Evolutionary conservation across 2,888 invertebrate genomes (phyloP).

Genomic region (Amphipyra tragopoginis): DNA sequence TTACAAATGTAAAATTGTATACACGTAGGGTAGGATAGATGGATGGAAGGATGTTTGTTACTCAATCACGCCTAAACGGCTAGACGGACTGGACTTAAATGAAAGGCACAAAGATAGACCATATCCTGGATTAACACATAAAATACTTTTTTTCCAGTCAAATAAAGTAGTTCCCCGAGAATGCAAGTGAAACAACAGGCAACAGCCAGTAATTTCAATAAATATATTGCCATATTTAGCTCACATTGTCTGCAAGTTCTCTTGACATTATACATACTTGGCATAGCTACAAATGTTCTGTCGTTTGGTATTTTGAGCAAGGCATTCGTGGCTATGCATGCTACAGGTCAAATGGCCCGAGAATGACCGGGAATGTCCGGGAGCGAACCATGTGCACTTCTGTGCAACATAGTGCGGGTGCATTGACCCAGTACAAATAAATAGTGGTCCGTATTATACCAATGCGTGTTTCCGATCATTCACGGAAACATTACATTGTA

Average conservation of each 20-base stretch:
- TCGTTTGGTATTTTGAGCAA: conserved; percentile 41
- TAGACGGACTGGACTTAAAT: too few relatives aligned
- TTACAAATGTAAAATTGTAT: too few relatives aligned
- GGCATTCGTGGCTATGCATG: conserved; percentile 38
- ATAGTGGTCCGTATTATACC: conserved; percentile 67
- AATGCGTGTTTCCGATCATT: conserved; percentile 77
- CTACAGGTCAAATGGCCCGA: conserved; percentile 61
- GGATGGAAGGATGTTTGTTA: too few relatives aligned
- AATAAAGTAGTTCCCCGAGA: too few relatives aligned
- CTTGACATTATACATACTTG: conserved; percentile 6
- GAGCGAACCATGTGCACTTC: conserved; percentile 56
- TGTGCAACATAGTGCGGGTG: conserved; percentile 72
- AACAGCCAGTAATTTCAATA: neutral
- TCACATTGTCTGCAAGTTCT: neutral
- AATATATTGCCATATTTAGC: conserved; percentile 11
- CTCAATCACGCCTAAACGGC: too few relatives aligned
- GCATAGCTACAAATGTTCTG: conserved; percentile 22
- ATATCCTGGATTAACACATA: too few relatives aligned
- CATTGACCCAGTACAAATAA: conserved; percentile 81
- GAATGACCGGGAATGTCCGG: conserved; percentile 41
- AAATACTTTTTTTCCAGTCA: too few relatives aligned
- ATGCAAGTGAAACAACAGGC: neutral
- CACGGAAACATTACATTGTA: conserved; percentile 71
- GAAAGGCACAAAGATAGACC: too few relatives aligned
- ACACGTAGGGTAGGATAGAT: too few relatives aligned